Evolutionary conservation across 2,113 vertebrate species (phyloP), one percentile per base, ranked within the genome.

Genomic region (Nibea coibor): DNA sequence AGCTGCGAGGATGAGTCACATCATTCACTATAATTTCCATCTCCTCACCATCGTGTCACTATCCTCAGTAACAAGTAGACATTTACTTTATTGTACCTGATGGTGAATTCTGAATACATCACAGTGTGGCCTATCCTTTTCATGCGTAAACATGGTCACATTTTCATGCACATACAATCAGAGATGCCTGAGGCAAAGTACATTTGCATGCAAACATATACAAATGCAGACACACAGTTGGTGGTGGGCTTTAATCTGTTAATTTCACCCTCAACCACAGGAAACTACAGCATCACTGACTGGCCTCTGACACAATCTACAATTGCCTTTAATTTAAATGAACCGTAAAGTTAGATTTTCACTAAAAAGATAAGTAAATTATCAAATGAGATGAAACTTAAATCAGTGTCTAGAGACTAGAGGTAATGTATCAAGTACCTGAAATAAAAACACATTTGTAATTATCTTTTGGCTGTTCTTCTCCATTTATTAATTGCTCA

Each of bases 1-100:
- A 86, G 68, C 62, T 72, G 61, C 74, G 57, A n/a, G 72, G 50
- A 84, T 68, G 84, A 87, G 83, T 91, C 67, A 70, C 81, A 78
- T 57, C 39, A 5, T 69, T 83, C 53, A 54, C 77, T 53, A 54
- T 73, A 78, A 88, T 91, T 90, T 87, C 73, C 69, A 63, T 28
- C 76, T 76, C 78, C 47, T 91, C 70, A 31, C 78, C 26, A 45
- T 39, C 28, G 10, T 42, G 35, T 75, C 35, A 79, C 64, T 51
- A 28, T 84, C 88, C 35, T 77, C 47, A 78, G 20, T 14, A 56
- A 64, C 62, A 75, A 66, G 66, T 48, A 68, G 50, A 70, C 39
- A 24, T 62, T 74, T 73, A 62, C 42, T 65, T 69, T 16, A 66
- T 15, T 43, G 17, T n/a, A 51, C 66, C 58, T 9, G 4, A 72